Evolutionary conservation across 2,888 invertebrate genomes (phyloP).

Genomic region (Ormyrus pomaceus): DNA sequence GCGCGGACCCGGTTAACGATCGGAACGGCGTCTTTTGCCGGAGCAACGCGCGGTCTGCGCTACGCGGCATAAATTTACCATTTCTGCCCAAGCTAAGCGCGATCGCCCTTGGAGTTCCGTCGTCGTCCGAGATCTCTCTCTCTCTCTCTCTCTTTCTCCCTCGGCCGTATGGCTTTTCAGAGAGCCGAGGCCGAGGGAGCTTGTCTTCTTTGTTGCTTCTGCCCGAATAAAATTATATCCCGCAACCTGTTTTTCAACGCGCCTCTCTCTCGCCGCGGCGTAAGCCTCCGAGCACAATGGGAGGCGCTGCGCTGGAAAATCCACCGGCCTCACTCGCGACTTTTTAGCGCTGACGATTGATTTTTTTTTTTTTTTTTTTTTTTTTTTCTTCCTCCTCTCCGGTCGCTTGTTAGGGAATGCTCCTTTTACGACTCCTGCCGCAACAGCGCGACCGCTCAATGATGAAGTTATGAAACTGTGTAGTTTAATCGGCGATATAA

Average conservation of each 20-base stretch:
- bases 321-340: too few species aligned
- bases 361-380: too few species aligned
- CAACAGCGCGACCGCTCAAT: too few species aligned
- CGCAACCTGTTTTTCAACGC: conserved; percentile 50
- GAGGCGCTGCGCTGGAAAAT: not conserved
- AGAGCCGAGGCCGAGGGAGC: too few species aligned
- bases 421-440: too few species aligned
- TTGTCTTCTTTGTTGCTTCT: conserved; percentile 21
- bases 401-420: too few species aligned
- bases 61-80: conserved; percentile 59
- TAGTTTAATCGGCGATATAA: too few species aligned
- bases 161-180: conserved; percentile 11
- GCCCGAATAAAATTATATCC: conserved; percentile 52
- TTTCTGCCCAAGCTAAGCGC: conserved; percentile 30
- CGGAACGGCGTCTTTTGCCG: conserved; percentile 58
- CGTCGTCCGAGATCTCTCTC: not conserved
- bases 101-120: conserved; percentile 50
- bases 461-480: too few species aligned
- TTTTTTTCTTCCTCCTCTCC: too few species aligned
- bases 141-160: conserved; percentile 12
- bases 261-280: not conserved
- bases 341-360: too few species aligned
- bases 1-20: conserved; percentile 61
- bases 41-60: conserved; percentile 54
- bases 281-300: not conserved